These are phyloP conservation scores for Beris morrisii DNA, from an alignment of 2,888 invertebrate species.

Conservation along the genomic window DNA sequence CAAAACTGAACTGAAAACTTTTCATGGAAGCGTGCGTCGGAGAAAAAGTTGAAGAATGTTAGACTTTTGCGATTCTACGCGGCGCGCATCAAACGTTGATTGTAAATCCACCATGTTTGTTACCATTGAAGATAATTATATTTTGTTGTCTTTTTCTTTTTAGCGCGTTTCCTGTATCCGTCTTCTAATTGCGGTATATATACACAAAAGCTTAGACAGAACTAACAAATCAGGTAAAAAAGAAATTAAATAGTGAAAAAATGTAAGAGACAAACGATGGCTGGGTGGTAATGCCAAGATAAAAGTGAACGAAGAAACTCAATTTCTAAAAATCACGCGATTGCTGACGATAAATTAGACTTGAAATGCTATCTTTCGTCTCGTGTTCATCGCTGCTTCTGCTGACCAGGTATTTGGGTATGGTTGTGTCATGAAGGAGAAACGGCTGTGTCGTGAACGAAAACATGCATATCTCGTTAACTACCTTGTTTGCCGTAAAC, in stretches of 20 bases:
- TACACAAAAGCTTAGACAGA: slow-evolving; percentile 14
- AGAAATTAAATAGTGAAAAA: slow-evolving; percentile 4
- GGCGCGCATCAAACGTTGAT: no score
- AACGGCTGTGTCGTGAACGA: slow-evolving; percentile 17
- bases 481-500: not conserved
- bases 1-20: no score
- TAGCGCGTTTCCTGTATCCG: no score
- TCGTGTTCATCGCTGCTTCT: slow-evolving; percentile 3
- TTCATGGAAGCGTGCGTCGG: no score
- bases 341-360: slow-evolving; percentile 25
- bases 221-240: slow-evolving; percentile 2
- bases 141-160: no score
- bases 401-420: not conserved
- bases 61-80: no score
- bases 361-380: slow-evolving; percentile 1
- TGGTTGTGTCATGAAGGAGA: no score
- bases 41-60: no score
- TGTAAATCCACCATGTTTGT: no score
- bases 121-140: no score
- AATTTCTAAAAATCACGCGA: slow-evolving; percentile 28
- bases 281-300: slow-evolving; percentile 20
- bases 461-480: slow-evolving; percentile 13
- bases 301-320: slow-evolving; percentile 24
- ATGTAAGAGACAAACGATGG: not conserved
- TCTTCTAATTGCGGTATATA: not conserved